Conservation (phyloP, 2,113 vertebrate species). For the Azemiops feae region DNA sequence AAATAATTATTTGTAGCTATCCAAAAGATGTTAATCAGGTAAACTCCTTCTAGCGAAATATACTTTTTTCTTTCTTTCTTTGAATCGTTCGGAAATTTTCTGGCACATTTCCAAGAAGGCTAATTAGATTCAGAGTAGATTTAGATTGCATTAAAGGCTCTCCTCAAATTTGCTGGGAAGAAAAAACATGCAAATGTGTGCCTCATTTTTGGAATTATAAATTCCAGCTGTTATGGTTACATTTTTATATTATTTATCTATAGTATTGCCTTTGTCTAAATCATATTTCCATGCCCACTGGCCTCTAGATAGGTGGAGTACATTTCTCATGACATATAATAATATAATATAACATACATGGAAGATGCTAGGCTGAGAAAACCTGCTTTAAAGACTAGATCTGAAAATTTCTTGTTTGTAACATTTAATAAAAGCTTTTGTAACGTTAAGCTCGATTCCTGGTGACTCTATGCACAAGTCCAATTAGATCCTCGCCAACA, state of each 20-base stretch:
- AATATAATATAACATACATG: neutral
- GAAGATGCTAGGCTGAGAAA: neutral
- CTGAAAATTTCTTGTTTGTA: neutral
- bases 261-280: neutral
- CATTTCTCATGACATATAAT: neutral
- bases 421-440: neutral
- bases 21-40: neutral
- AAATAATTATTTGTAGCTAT: neutral
- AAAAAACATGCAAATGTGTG: neutral
- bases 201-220: neutral
- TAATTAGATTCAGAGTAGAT: neutral
- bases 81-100: conserved; percentile 24
- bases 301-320: neutral
- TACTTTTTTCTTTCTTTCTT: neutral
- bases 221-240: neutral
- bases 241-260: neutral
- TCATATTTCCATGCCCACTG: neutral
- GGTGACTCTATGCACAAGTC: neutral
- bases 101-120: conserved; percentile 20
- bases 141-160: neutral
- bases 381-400: neutral
- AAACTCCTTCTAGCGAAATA: neutral
- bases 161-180: neutral
- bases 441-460: neutral
- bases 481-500: neutral